These are phyloP conservation scores for Australoheros facetus DNA, from an alignment of 2,797 vertebrate genomes.

Conservation along the genomic window DNA sequence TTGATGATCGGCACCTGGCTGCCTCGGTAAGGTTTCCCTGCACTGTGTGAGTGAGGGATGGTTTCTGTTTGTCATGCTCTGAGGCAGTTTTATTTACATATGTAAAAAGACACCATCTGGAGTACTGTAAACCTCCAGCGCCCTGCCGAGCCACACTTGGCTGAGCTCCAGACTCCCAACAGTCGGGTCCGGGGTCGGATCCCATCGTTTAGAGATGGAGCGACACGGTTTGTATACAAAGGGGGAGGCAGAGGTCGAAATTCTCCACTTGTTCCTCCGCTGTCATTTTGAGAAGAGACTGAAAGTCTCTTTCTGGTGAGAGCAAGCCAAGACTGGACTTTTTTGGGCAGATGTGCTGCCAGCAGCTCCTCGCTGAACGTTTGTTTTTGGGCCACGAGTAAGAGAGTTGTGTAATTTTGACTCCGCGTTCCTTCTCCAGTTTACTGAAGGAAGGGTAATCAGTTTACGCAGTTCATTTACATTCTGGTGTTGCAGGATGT, in stretches of 20 bases:
- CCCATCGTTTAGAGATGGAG: conserved; percentile 25
- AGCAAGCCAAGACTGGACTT: conserved; percentile 4
- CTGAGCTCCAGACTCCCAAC: conserved; percentile 44
- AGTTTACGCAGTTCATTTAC: background rate
- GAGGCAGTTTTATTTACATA: conserved; percentile 64
- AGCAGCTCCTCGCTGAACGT: background rate
- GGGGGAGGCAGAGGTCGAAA: conserved; percentile 27
- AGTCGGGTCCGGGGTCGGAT: conserved; percentile 22
- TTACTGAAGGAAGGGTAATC: background rate
- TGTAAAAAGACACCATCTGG: conserved; percentile 68
- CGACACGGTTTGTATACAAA: conserved; percentile 41
- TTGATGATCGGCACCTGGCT: conserved; percentile 25
- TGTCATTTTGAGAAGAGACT: background rate
- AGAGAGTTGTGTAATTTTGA: background rate
- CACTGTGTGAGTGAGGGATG: background rate
- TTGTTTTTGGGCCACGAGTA: background rate
- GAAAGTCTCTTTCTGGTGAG: background rate
- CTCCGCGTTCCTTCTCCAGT: background rate
- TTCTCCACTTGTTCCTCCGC: conserved; percentile 30
- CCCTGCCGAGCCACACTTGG: conserved; percentile 32
- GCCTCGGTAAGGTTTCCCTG: background rate
- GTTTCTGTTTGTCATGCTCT: conserved; percentile 13
- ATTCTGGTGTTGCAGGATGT: background rate
- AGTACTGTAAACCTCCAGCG: conserved; percentile 55
- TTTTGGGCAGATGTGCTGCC: conserved; percentile 23